Base-by-base conservation (phyloP, 2,888 invertebrate species). In the Apoda limacodes region DNA sequence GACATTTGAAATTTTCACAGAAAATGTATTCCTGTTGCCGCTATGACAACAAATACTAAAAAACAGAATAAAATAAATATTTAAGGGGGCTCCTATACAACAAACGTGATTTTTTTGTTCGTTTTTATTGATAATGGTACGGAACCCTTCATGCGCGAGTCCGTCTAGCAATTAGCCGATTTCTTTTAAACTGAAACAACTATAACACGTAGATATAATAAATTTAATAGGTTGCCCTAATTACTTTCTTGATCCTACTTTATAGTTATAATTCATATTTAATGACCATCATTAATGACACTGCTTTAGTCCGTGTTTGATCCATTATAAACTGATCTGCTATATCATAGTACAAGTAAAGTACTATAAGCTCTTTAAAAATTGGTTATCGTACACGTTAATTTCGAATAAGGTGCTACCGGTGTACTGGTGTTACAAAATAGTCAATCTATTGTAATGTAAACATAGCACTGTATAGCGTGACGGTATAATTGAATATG, bases 211-310 rank as follows among this genome's bases (percentile, higher is more conserved):
- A n/a, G n/a, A n/a, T n/a, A n/a, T n/a, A n/a, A n/a, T n/a, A n/a
- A n/a, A n/a, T n/a, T n/a, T 74, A 74, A 72, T 67, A 60, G 64
- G 55, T 54, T 59, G 46, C 53, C 48, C 51, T 71, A 72, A 75
- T 75, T 75, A 60, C 75, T 68, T 71, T 74, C 70, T 74, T 74
- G 44, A 62, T 61, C 67, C 72, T 74, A 74, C 72, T 71, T 74
- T 65, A 68, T 71, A 74, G 74, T 76, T 75, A 76, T 78, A 78
- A 78, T 76, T 75, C 68, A 75, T 74, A 74, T 78, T 76, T 78
- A 78, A 78, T 78, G 74, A 78, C 76, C 70, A 64, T 69, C 74
- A 67, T 70, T 76, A 75, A 78, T 72, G 72, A 67, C 60, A 62
- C 58, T 65, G 68, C 66, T 71, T 72, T 64, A 58, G 64, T 64